Evolutionary conservation across 2,888 invertebrate species (phyloP), one percentile per base, ranked within the genome.

Genomic region (Antheraea yamamai): DNA sequence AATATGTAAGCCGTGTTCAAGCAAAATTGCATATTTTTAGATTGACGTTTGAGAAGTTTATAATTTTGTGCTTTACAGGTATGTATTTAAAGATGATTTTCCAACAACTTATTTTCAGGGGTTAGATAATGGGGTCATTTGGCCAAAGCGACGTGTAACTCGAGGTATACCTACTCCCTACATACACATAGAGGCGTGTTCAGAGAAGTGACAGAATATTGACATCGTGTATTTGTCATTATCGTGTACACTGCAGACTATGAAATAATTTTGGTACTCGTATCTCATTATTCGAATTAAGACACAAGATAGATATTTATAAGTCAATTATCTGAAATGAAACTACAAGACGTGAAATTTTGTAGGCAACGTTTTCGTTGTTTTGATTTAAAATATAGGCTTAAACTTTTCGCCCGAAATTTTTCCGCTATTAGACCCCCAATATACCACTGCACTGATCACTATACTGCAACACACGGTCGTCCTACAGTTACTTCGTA

Each of bases 41-140:
- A 90, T 90, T 88, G n/a, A 6, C 39, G 4, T n/a, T 2, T n/a
- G 39, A 39, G 10, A 20, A n/a, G n/a, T 70, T 10, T 70, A 39
- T 39, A 35, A 70, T 82, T 85, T 83, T 83, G 84, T 82, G 82
- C 88, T 86, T 86, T 88, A 81, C 77, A 74, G 74, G 74, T 75
- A 77, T 72, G 2, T 74, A 76, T 66, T 80, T 88, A 92, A 84
- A 85, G 91, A 89, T 81, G 81, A 79, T 81, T 82, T 81, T 76
- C 76, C 77, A 78, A 74, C 75, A 75, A 79, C 79, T 81, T 87
- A 35, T 39, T n/a, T 55, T 58, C 73, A 86, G 88, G 91, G 90
- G 89, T 87, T 88, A 90, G 85, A 87, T 91, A 92, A 92, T 91
- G 88, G 88, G 90, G 89, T 91, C 89, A 91, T 92, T 92, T 90